Evolutionary conservation across 2,888 invertebrate species (phyloP), one percentile per base, ranked within the genome.

Genomic region (Coelopa pilipes): DNA sequence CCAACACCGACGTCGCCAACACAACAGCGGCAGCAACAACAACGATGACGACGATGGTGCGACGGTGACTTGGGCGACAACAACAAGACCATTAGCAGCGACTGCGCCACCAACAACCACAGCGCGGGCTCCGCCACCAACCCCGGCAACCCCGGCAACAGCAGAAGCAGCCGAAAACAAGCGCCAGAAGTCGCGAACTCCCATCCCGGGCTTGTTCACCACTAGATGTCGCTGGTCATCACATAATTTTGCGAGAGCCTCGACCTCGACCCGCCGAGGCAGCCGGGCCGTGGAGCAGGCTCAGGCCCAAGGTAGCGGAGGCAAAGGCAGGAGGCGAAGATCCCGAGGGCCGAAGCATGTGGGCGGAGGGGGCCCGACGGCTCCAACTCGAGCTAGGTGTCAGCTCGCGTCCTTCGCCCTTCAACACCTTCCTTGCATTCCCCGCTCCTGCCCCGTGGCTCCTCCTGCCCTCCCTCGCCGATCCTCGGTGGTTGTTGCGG

Each of bases 191-290:
- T 34, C 34, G 34, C 34, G 34, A 34, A 34, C 34, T 71, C 60
- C 62, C 69, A 70, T 71, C 62, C 47, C 69, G 74, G 17, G 63
- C 74, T 67, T 75, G 73, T 74, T 63, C 65, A 74, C 69, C 73
- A 74, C 50, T 63, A 71, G 74, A 74, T 74, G 75, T 62, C 72
- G 73, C 55, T 69, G 68, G 72, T 72, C 72, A 75, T 69, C 75
- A 72, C 68, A 74, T 75, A 34, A 34, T 34, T 34, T 34, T 34
- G 34, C 34, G 34, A 34, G 34, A 34, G 7, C 34, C 34, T 34
- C 34, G 34, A 34, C 34, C 34, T 34, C 34, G 34, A 34, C 34
- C 34, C 34, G 2, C 34, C 2, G 62, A 24, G 21, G 47, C 24
- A 13, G 24, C 24, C 21, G 53, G 17, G 4, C 24, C 15, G 17